Base-by-base conservation (phyloP, 2,888 invertebrate species). In the Eilema caniola region DNA sequence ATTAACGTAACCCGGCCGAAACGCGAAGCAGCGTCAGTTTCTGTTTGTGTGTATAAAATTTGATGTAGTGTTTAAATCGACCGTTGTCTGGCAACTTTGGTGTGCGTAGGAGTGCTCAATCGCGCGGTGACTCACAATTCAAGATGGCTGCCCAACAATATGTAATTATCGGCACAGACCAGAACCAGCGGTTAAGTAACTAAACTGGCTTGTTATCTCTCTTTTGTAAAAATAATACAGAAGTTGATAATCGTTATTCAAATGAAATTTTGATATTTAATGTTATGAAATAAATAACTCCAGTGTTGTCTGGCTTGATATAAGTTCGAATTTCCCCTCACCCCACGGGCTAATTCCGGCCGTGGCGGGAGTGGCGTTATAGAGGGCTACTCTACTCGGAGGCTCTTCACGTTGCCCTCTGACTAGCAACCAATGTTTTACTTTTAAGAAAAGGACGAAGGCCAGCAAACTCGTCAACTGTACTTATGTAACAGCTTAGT, bases 111-210 rank as follows among this genome's bases (percentile, higher is more conserved):
- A 88, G 90, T 88, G 73, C 73, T 74, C 73, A 71, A 77, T 76
- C 69, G 73, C 71, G 56, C 69, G 72, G 75, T 91, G 91, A 90
- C 79, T 91, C 91, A 91, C 74, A 67, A 67, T 75, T 78, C 83
- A 92, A 92, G 85, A 93, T 92, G 93, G 92, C 92, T 77, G 87
- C 83, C 83, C 80, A 87, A 91, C 91, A 90, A 91, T 91, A 88
- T 88, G 87, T 89, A 91, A 92, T 92, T 90, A 91, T 92, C 89
- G 84, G 84, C 84, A 70, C 77, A 78, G 76, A 80, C 77, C 79
- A 79, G 76, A 71, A 74, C 82, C 75, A 72, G 72, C 70, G 76
- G 72, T 74, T 77, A 72, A 74, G 73, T 74, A 73, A 77, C 64
- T 74, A 70, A n/a, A 25, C 28, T 71, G n/a, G 70, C 70, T 71